Evolutionary conservation across 2,113 vertebrate species (phyloP).

Genomic region (Alligator mississippiensis): DNA sequence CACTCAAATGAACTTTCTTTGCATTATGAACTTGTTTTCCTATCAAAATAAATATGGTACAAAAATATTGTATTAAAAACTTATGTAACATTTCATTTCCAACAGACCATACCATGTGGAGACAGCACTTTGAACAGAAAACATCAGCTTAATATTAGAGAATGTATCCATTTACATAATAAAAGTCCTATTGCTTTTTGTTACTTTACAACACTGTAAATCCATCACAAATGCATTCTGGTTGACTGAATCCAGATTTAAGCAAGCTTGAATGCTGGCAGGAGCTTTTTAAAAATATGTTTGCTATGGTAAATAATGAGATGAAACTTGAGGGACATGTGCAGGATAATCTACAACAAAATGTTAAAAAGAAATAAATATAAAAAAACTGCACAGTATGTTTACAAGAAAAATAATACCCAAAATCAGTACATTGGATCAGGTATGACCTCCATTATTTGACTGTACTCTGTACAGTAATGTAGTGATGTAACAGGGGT

Average conservation of each 20-base stretch:
- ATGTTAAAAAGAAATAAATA: background rate
- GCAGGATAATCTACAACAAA: too few relatives aligned
- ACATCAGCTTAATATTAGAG: background rate
- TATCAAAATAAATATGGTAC: background rate
- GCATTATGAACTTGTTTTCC: background rate
- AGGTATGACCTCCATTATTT: background rate
- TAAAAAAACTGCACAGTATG: too few relatives aligned
- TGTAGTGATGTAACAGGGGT: background rate
- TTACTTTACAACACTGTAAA: background rate
- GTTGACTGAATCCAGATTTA: background rate
- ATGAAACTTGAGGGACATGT: background rate
- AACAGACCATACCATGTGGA: background rate
- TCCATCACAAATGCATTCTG: background rate
- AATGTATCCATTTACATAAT: background rate
- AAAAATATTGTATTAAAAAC: background rate
- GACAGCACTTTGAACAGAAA: background rate
- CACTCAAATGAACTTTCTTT: background rate
- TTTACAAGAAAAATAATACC: background rate
- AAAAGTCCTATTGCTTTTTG: background rate
- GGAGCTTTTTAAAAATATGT: background rate
- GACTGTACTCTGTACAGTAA: background rate
- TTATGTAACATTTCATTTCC: background rate
- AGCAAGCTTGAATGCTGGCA: background rate
- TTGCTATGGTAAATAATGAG: background rate
- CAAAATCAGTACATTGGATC: background rate